Evolutionary conservation across 2,113 vertebrate species (phyloP), one percentile per base, ranked within the genome.

Genomic region (Aegypius monachus): DNA sequence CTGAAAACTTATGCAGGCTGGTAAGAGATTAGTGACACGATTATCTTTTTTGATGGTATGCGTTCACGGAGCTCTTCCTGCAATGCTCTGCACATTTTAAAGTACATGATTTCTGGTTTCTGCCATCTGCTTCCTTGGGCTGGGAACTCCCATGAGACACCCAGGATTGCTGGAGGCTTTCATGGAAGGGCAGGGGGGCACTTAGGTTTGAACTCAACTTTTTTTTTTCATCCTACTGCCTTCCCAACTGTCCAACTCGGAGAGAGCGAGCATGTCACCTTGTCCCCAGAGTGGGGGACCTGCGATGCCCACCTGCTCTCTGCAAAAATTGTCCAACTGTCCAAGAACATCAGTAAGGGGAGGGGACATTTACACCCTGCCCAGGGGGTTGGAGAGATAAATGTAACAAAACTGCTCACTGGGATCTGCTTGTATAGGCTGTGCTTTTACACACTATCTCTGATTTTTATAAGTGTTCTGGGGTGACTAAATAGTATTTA

Each of bases 1-100:
- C 82, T 86, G 86, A 86, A 95, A 97, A 95, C 7, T 89, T 83
- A 58, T 4, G 20, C 71, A 67, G 77, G 40, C 86, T 95, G 86
- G 45, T 87, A 38, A 70, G 80, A 94, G 87, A 95, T 95, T 77
- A 97, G 94, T 72, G 84, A 50, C 55, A 62, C 1, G 2, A 90
- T 86, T 96, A 66, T 90, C 73, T 88, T 58, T 90, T 87, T 91
- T 77, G 93, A 86, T 91, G 71, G 42, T 58, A 13, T 26, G 67
- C 3, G 4, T 85, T 94, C 40, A 13, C 10, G 42, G 80, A 93
- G 75, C 78, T 95, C 55, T 67, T 90, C 80, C 82, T 11, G 65
- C 53, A 53, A 26, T 38, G 67, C 58, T 95, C 42, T 73, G 86
- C 9, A 21, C 66, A 11, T 75, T 94, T 90, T 55, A 31, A 93